Evolutionary conservation across 1,140 invertebrate genomes (phyloP).

Genomic region (Hyles euphorbiae): DNA sequence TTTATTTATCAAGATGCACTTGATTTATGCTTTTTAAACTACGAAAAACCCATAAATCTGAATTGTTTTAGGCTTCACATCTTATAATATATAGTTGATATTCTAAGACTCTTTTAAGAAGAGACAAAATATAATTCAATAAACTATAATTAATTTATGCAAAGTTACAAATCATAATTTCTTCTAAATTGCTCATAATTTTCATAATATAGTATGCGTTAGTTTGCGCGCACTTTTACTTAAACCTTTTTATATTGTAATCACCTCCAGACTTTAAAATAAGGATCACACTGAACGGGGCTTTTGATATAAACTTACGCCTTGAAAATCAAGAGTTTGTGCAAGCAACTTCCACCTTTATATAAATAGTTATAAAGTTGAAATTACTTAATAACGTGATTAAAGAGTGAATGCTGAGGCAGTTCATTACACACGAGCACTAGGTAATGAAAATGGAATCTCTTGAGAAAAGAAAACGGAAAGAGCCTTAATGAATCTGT

Average conservation of each 20-base stretch:
- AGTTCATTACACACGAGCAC: conserved; percentile 20
- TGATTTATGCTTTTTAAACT: too few relatives aligned
- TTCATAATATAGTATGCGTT: too few relatives aligned
- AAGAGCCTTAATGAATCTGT: conserved; percentile 21
- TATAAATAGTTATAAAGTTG: neutral
- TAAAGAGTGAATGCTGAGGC: conserved; percentile 17
- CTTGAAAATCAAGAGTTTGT: neutral
- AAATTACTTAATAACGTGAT: conserved; percentile 4
- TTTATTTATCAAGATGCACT: too few relatives aligned
- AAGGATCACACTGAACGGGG: conserved; percentile 12
- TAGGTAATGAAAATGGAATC: conserved; percentile 23
- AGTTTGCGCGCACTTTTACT: too few relatives aligned
- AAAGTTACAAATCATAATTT: too few relatives aligned
- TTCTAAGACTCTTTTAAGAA: too few relatives aligned
- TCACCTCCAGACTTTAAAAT: conserved; percentile 10
- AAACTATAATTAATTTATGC: too few relatives aligned
- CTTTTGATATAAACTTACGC: conserved; percentile 14
- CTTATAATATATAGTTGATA: too few relatives aligned
- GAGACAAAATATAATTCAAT: too few relatives aligned
- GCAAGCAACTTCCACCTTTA: conserved; percentile 6
- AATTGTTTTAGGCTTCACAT: too few relatives aligned
- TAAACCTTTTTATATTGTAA: neutral
- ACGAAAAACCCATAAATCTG: too few relatives aligned
- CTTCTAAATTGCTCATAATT: too few relatives aligned
- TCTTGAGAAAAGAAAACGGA: conserved; percentile 16